These are phyloP conservation scores for Dissostichus mawsoni DNA, from an alignment of 2,113 vertebrate genomes.

Conservation along the genomic window DNA sequence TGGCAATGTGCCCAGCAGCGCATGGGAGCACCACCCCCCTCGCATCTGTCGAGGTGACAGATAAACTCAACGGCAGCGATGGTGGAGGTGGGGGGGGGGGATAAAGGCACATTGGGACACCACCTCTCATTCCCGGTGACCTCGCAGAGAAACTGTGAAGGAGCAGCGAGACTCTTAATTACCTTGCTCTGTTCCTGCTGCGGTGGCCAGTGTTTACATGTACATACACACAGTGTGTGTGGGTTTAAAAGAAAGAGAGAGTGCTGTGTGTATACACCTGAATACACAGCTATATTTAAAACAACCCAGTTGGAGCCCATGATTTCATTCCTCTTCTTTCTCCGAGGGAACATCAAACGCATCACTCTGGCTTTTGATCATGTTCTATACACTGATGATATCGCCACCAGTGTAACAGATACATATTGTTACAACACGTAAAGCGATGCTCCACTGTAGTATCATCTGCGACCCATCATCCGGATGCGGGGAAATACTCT, in stretches of 20 bases:
- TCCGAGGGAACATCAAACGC: conserved; percentile 59
- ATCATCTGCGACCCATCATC: background rate
- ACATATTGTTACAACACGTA: conserved; percentile 37
- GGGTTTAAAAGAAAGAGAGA: background rate
- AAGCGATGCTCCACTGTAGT: conserved; percentile 8
- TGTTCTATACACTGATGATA: conserved; percentile 25
- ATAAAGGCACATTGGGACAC: conserved; percentile 20
- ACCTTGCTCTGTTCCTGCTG: conserved; percentile 40
- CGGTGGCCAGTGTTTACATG: conserved; percentile 17
- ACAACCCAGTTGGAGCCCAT: conserved; percentile 27
- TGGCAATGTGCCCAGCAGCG: conserved; percentile 44
- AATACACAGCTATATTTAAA: conserved; percentile 44
- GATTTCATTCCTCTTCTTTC: conserved; percentile 29
- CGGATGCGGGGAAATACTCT: background rate
- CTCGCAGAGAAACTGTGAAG: conserved; percentile 40
- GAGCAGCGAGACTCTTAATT: conserved; percentile 49
- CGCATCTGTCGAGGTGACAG: conserved; percentile 69
- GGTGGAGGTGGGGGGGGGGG: background rate
- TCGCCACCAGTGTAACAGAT: conserved; percentile 35
- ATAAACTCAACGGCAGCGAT: conserved; percentile 24
- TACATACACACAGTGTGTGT: background rate
- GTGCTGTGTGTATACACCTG: conserved; percentile 49
- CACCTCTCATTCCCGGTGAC: conserved; percentile 33
- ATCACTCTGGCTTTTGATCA: conserved; percentile 63
- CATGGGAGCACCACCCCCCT: conserved; percentile 34